Conservation (phyloP, 1,140 invertebrate genomes). For the Drosophila prosaltans region DNA sequence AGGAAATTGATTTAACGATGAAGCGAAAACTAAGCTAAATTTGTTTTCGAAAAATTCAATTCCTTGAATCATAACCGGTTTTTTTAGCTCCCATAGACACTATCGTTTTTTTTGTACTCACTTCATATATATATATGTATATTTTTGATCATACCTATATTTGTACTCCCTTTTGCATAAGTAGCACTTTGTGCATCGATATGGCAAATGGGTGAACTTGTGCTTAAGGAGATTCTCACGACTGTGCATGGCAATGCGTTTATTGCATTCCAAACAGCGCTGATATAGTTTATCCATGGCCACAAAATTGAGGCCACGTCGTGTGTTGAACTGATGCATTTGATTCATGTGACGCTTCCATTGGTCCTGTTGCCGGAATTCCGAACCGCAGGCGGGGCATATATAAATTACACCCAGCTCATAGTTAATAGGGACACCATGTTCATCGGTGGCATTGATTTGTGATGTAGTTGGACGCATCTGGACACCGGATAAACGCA, state of each 20-base stretch:
- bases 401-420: conserved; percentile 77
- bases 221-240: conserved; percentile 77
- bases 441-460: conserved; percentile 68
- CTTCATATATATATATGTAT: too few relatives aligned
- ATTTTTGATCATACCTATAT: conserved; percentile 49
- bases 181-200: conserved; percentile 71
- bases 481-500: conserved; percentile 1
- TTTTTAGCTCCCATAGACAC: too few relatives aligned
- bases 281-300: conserved; percentile 77
- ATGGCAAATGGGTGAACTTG: conserved; percentile 79
- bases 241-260: conserved; percentile 78
- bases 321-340: conserved; percentile 70
- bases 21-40: too few relatives aligned
- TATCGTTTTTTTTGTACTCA: too few relatives aligned
- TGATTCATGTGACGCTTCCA: conserved; percentile 79
- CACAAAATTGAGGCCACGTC: conserved; percentile 70
- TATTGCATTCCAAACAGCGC: conserved; percentile 72
- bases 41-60: too few relatives aligned
- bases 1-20: neutral
- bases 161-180: conserved; percentile 76
- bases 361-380: conserved; percentile 69
- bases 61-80: too few relatives aligned
- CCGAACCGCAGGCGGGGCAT: conserved; percentile 66
- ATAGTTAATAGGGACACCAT: conserved; percentile 70
- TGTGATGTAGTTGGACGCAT: conserved; percentile 64